Evolutionary conservation across 2,113 vertebrate species (phyloP).

Genomic region (Aldabrachelys gigantea): DNA sequence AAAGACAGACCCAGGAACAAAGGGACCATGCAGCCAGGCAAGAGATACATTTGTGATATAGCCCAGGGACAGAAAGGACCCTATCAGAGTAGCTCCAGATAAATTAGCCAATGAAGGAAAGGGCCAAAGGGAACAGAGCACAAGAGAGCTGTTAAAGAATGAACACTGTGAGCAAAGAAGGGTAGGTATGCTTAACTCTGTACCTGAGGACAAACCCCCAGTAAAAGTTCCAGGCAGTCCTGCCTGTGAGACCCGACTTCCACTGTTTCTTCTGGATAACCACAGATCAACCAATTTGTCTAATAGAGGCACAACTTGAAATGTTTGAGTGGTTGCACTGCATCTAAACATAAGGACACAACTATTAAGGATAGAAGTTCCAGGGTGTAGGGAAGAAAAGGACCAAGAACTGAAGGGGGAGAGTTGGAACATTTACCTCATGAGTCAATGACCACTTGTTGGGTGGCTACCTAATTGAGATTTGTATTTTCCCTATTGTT

Average conservation of each 20-base stretch:
- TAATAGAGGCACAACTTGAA: neutral
- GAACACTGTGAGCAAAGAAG: neutral
- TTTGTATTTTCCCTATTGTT: neutral
- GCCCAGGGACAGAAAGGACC: rapidly evolving
- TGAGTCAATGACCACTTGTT: neutral
- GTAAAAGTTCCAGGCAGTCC: neutral
- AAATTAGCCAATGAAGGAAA: neutral
- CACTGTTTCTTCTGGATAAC: neutral
- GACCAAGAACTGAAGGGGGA: neutral
- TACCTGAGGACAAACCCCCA: neutral
- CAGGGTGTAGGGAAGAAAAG: neutral
- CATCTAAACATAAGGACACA: neutral
- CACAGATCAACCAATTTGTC: neutral
- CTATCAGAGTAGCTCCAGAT: rapidly evolving
- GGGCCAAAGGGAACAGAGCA: rapidly evolving
- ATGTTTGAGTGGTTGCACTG: rapidly evolving
- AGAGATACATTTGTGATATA: rapidly evolving
- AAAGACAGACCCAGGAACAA: rapidly evolving
- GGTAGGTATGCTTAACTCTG: rapidly evolving
- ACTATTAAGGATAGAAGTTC: neutral
- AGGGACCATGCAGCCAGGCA: rapidly evolving
- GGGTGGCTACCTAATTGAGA: neutral
- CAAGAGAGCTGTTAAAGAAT: neutral
- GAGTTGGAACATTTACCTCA: rapidly evolving
- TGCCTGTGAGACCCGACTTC: neutral